Conservation (phyloP, 2,797 vertebrate genomes). For the Borostomias antarcticus region DNA sequence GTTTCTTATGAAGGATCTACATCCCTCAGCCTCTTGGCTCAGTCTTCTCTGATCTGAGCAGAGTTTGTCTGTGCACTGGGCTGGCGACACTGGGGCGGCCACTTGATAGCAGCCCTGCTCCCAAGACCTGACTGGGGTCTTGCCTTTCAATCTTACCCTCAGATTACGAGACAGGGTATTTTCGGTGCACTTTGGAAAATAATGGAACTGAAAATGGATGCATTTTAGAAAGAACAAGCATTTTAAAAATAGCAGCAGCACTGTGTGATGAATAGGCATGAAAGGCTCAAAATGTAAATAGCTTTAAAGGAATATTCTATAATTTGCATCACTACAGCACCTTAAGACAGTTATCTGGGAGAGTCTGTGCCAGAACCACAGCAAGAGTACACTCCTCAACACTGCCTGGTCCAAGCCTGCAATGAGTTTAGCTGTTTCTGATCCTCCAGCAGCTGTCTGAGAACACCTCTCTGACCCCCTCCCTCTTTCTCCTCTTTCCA, state of each 20-base stretch:
- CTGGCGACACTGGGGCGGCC: background rate
- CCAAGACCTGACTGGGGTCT: background rate
- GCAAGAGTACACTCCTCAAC: background rate
- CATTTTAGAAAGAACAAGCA: too few species aligned
- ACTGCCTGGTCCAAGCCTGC: background rate
- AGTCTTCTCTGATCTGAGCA: background rate
- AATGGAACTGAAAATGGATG: too few species aligned
- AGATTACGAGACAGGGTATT: too few species aligned
- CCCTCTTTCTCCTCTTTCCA: background rate
- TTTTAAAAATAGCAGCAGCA: too few species aligned
- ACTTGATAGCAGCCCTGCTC: background rate
- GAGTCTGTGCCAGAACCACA: background rate
- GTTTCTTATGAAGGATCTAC: slow-evolving; percentile 1
- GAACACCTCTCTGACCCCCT: background rate
- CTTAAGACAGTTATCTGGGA: background rate
- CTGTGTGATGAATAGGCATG: background rate
- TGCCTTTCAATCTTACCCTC: too few species aligned
- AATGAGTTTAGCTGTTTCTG: background rate
- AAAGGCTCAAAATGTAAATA: background rate
- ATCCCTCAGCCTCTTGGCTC: background rate
- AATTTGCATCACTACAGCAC: background rate
- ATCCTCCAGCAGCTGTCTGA: background rate
- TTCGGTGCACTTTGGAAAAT: too few species aligned
- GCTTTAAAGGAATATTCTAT: background rate
- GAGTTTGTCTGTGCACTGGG: background rate